These are phyloP conservation scores for Acanthopagrus latus DNA, from an alignment of 2,797 vertebrate species.

Conservation along the genomic window DNA sequence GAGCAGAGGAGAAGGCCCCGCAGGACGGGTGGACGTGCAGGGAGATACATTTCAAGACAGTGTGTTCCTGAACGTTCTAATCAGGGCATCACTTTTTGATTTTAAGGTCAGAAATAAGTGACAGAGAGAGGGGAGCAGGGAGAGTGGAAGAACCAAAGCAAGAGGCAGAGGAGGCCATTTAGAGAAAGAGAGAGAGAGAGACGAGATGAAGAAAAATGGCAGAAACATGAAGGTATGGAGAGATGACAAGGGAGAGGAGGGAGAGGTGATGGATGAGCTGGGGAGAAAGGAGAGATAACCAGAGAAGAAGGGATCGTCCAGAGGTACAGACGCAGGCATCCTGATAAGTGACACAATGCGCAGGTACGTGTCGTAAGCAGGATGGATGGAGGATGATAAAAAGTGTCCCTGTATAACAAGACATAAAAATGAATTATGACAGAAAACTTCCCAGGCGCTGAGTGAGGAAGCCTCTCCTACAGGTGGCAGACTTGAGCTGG, in stretches of 20 bases:
- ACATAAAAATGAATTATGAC: slow-evolving; percentile 49
- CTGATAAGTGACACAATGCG: slow-evolving; percentile 34
- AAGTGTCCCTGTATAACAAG: slow-evolving; percentile 13
- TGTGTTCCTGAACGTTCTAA: no score
- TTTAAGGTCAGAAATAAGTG: background rate
- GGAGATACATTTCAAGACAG: no score
- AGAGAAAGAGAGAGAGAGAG: background rate
- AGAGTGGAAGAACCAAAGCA: background rate
- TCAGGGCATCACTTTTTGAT: no score
- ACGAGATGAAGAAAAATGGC: background rate
- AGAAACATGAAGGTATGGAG: background rate
- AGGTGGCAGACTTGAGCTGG: slow-evolving; percentile 58
- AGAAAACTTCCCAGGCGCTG: background rate
- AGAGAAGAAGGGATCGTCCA: background rate
- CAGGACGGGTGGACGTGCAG: no score
- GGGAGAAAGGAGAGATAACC: background rate
- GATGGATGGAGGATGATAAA: slow-evolving; percentile 48
- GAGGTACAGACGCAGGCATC: slow-evolving; percentile 10
- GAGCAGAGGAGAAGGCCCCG: no score
- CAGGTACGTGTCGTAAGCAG: slow-evolving; percentile 29
- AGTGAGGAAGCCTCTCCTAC: background rate
- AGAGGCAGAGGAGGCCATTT: background rate
- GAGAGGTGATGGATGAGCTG: slow-evolving; percentile 23
- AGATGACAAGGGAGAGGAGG: background rate
- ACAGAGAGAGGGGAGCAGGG: background rate